Base-by-base conservation (phyloP, 2,113 vertebrate species). In the Dasyurus viverrinus region DNA sequence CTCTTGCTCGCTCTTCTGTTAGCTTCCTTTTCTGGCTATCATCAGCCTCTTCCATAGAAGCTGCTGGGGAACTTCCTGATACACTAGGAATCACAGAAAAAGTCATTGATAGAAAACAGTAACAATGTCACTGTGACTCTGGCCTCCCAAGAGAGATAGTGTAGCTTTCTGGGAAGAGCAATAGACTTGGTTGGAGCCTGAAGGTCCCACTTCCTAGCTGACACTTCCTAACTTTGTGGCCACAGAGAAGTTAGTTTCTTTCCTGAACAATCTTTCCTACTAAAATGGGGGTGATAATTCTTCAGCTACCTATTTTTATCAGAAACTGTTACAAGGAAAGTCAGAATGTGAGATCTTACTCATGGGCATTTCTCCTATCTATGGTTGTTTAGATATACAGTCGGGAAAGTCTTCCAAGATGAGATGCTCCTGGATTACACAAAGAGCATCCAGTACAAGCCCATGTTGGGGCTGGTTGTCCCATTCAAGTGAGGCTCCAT, bases 1-100 rank as follows among this genome's bases (percentile, higher is more conserved):
- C 99, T 55, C 98, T 98, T 10, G 96, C 96, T 55, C 97, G 92
- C 94, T 99, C 98, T 93, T 98, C 98, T 0, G 97, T 98, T 68
- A 98, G 98, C 94, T 95, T 98, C 96, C 93, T 91, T 11, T 96
- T 95, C 90, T 98, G 98, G 48, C 91, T 12, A 57, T 92, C 3
- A 19, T 57, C 96, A 42, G 91, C 8, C 47, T 96, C 50, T 89
- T 93, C 96, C 53, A 54, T 1, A 50, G 91, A 91, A 55, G 93
- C 48, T 95, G 53, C 50, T 48, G 24, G 22, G 42, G 16, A 10
- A 93, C 50, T 12, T 92, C 93, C 90, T 96, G 96, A 97, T 27
- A 92, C 76, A 89, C 98, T 97, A 55, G 24, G 94, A 97, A 98
- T 84, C 26, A 42, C 8, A 97, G 93, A 93, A 96, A 57, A 96